A percentile compares a stretch with the other conserved stretches of the same genome.
Conservation (phyloP, 2,797 vertebrate species). For the Coendou prehensilis region DNA sequence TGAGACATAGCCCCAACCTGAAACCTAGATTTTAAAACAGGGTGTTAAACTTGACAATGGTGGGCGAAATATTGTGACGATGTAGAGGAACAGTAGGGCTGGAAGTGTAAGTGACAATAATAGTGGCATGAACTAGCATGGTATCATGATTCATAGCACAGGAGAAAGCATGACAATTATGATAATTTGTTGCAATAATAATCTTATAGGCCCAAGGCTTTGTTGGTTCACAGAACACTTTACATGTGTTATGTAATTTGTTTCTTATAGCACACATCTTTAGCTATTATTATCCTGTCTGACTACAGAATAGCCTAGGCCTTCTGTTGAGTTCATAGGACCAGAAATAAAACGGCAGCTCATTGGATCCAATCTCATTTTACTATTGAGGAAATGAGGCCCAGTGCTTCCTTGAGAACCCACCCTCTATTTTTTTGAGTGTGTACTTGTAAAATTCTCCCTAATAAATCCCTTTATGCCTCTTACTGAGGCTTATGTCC, state of each 20-base stretch:
- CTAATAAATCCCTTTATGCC: not conserved
- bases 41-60: not conserved
- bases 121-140: not conserved
- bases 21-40: not conserved
- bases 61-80: not conserved
- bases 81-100: not conserved
- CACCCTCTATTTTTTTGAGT: not conserved
- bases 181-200: not conserved
- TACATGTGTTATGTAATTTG: not conserved
- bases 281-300: slow-evolving; percentile 38
- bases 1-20: not conserved
- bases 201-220: slow-evolving; percentile 3
- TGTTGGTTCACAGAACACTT: not conserved
- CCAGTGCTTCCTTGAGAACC: not conserved
- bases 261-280: slow-evolving; percentile 1
- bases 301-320: slow-evolving; percentile 1
- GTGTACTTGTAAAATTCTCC: not conserved
- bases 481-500: not conserved
- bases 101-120: not conserved
- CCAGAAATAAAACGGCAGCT: slow-evolving; percentile 48
- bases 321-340: slow-evolving; percentile 31
- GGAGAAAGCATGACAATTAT: slow-evolving; percentile 18
- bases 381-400: not conserved
- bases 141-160: not conserved
- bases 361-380: not conserved